Evolutionary conservation across 2,113 vertebrate species (phyloP).

Genomic region (Malaclemys terrapin): DNA sequence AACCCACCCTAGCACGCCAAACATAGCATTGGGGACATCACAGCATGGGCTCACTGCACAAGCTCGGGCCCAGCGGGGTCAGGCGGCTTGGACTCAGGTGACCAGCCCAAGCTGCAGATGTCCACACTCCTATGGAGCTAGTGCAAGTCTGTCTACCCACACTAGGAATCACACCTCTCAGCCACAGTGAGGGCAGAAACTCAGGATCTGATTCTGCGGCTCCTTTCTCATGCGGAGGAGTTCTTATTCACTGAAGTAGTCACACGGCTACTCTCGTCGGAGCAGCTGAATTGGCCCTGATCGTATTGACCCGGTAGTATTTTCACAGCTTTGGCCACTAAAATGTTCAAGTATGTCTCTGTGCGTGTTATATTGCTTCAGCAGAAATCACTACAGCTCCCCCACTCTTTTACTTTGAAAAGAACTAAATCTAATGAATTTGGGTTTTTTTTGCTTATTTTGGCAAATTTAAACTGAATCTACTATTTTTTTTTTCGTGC

Average conservation of each 20-base stretch:
- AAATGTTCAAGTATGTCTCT: background rate
- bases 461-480: slow-evolving; percentile 4
- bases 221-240: background rate
- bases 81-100: background rate
- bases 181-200: background rate
- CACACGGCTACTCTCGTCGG: background rate
- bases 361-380: background rate
- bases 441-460: background rate
- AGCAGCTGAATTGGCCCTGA: background rate
- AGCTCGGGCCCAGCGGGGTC: background rate
- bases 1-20: background rate
- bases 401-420: slow-evolving; percentile 2
- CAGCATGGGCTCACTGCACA: background rate
- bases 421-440: background rate
- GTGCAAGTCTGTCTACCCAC: background rate
- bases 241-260: background rate
- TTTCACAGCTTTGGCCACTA: background rate
- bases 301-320: background rate
- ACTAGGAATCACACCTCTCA: background rate
- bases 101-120: background rate
- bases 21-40: background rate
- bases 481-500: background rate
- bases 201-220: background rate
- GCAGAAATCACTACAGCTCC: background rate
- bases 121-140: background rate